phyloP scores from a whole-genome alignment of 2,888 invertebrate species.

The Psylliodes chrysocephalus region DNA sequence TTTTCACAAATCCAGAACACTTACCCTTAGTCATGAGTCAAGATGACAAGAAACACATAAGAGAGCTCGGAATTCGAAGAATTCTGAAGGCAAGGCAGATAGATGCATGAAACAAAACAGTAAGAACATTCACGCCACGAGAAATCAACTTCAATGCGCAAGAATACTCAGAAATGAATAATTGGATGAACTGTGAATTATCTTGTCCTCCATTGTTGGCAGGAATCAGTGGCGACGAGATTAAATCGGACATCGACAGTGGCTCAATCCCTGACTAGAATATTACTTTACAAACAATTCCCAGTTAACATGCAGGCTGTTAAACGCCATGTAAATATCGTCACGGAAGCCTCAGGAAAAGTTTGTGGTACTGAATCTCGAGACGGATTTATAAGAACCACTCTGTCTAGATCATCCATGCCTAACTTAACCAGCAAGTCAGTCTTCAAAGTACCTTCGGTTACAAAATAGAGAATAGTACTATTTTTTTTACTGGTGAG shows the following conservation, averaged over 20 bases:
- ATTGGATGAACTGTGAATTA: constrained; percentile 3
- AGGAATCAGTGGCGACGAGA: not conserved
- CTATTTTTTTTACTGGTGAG: no score
- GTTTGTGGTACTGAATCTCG: constrained; percentile 1
- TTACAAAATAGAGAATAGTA: no score
- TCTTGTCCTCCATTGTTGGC: not conserved
- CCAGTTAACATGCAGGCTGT: constrained; percentile 2
- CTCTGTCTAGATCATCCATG: constrained; percentile 1
- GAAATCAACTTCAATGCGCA: constrained; percentile 1
- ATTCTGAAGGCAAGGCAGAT: constrained; percentile 2
- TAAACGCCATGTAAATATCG: not conserved
- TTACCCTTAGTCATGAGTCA: not conserved
- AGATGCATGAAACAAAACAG: not conserved
- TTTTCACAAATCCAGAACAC: not conserved
- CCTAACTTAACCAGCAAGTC: not conserved
- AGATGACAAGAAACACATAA: constrained; percentile 4
- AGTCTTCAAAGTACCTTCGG: constrained; percentile 2
- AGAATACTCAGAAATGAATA: not conserved
- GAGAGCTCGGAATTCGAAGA: not conserved
- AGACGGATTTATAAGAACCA: constrained; percentile 6
- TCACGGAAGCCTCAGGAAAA: constrained; percentile 1
- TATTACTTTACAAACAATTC: not conserved
- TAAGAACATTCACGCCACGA: constrained; percentile 1
- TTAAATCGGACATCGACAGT: not conserved
- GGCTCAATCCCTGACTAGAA: not conserved